These are phyloP conservation scores for Pteropus rufus DNA, from an alignment of 2,797 vertebrate species.

Conservation along the genomic window DNA sequence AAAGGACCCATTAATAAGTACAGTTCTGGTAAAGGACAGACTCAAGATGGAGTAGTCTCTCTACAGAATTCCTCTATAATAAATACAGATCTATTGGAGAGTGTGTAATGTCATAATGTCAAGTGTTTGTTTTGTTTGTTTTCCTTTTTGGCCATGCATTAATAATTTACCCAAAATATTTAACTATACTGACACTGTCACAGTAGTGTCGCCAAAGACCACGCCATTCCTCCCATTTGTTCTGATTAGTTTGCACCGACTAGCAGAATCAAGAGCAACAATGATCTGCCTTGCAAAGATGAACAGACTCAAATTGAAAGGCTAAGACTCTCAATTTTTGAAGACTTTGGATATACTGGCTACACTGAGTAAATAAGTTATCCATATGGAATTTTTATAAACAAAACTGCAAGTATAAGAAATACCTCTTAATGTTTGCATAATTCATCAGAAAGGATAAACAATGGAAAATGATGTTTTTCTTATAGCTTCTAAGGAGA, in stretches of 20 bases:
- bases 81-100: not conserved
- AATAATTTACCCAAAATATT: not conserved
- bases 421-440: not conserved
- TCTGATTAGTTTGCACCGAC: not conserved
- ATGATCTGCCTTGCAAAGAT: not conserved
- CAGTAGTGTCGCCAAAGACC: not conserved
- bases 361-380: not conserved
- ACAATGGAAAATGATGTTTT: not conserved
- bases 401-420: not conserved
- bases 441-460: not conserved
- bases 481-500: not conserved
- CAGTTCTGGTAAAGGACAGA: not conserved
- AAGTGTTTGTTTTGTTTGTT: not conserved
- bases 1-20: not conserved
- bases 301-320: not conserved
- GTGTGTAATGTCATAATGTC: not conserved
- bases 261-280: not conserved
- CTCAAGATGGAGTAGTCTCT: not conserved
- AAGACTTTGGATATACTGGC: not conserved
- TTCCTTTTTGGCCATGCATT: not conserved
- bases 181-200: not conserved
- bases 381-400: not conserved
- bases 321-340: not conserved
- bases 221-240: not conserved
- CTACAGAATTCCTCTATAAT: not conserved